These are phyloP conservation scores for Gymnoscelis rufifasciata DNA, from an alignment of 2,888 invertebrate species.

Conservation along the genomic window DNA sequence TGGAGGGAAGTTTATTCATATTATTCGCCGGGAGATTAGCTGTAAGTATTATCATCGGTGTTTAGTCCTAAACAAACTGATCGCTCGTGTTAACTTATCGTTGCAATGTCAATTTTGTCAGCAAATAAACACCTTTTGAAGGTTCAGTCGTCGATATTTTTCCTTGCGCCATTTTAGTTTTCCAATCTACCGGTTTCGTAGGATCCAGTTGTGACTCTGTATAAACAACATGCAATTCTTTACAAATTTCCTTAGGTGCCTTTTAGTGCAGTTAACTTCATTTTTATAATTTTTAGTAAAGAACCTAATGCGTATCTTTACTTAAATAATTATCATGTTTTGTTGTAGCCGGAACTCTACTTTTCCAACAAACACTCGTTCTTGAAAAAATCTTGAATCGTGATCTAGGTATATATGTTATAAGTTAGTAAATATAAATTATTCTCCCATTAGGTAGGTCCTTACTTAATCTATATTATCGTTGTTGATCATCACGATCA, in stretches of 20 bases:
- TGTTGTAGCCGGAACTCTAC: too few relatives aligned
- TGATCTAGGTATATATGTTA: too few relatives aligned
- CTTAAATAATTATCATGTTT: too few relatives aligned
- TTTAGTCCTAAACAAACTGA: neutral
- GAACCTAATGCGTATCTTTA: too few relatives aligned
- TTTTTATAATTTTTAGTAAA: too few relatives aligned
- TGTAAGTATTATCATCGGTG: neutral
- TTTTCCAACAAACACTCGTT: too few relatives aligned
- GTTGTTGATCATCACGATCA: slow-evolving; percentile 4
- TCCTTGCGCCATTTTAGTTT: slow-evolving; percentile 3
- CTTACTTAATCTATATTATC: neutral
- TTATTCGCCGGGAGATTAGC: neutral
- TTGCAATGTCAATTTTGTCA: neutral
- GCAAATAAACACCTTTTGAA: neutral
- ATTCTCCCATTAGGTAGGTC: neutral
- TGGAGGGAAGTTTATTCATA: neutral
- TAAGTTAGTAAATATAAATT: too few relatives aligned
- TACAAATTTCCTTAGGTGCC: too few relatives aligned
- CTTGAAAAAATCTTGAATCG: too few relatives aligned
- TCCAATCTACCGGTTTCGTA: neutral
- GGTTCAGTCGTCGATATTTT: neutral
- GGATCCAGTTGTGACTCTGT: too few relatives aligned
- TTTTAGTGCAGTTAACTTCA: too few relatives aligned
- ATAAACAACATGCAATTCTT: too few relatives aligned
- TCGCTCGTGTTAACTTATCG: neutral